Conservation (phyloP, 2,888 invertebrate genomes). For the Andrena fulva region DNA sequence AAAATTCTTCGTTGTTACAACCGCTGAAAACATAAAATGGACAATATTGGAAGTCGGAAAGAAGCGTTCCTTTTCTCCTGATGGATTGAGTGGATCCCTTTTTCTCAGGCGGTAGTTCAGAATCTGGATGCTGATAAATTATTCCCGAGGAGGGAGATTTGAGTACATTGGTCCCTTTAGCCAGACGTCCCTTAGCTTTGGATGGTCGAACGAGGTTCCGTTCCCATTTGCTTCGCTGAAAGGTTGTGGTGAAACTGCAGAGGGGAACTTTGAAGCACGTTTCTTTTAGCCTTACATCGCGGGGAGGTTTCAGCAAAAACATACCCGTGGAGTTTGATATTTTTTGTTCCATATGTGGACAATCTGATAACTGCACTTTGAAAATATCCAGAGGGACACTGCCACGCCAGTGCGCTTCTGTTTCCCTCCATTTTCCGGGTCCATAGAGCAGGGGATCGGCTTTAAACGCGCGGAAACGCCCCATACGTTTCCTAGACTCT, state of each 20-base stretch:
- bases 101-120: too few species aligned
- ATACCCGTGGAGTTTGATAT: not conserved
- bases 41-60: not conserved
- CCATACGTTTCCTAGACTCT: not conserved
- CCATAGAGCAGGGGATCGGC: not conserved
- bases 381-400: not conserved
- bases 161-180: not conserved
- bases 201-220: not conserved
- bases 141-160: not conserved
- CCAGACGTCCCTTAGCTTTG: not conserved
- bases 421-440: not conserved
- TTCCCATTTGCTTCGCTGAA: not conserved
- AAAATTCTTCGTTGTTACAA: not conserved
- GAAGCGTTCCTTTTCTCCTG: too few species aligned
- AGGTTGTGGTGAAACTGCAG: not conserved
- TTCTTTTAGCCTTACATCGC: not conserved
- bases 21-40: not conserved
- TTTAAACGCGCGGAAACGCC: not conserved
- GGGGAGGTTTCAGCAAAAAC: slow-evolving; percentile 13
- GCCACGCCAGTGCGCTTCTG: too few species aligned
- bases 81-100: too few species aligned
- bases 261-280: slow-evolving; percentile 2
- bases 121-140: too few species aligned
- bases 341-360: not conserved
- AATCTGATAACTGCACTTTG: not conserved